Base-by-base conservation (phyloP, 2,888 invertebrate genomes). In the Caradrina clavipalpis region DNA sequence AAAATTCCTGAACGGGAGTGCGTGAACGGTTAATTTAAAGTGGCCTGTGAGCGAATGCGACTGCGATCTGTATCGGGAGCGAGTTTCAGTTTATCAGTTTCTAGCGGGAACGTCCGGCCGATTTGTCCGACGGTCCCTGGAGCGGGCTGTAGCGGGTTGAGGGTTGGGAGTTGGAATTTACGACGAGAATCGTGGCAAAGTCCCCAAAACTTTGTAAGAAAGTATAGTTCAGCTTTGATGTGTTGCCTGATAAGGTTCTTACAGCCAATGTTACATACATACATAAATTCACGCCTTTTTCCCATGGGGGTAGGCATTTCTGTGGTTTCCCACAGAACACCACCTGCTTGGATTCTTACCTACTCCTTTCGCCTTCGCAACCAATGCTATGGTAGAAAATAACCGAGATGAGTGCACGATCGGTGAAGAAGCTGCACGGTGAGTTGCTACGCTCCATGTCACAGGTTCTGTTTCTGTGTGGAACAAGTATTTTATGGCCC, bases 11-110 rank as follows among this genome's bases (percentile, higher is more conserved):
- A 88, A 90, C 89, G 87, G 91, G 90, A 93, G 92, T 92, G 93
- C 93, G 94, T 93, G 93, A 94, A 94, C 93, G 89, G 93, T 95
- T 95, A 95, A 95, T 94, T 94, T 94, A 95, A 94, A 94, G 93
- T 91, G 91, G 90, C 89, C 86, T 90, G 78, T 78, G 91, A 88
- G 90, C 91, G 92, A 90, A 90, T 91, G 92, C 91, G 90, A 88
- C 90, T 87, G 89, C 89, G 95, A 96, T 96, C 90, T 69, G 88
- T 95, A 96, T 95, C 95, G 88, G 73, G 85, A 92, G 93, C 95
- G 90, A 92, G 95, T 93, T 94, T 92, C 92, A 92, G 91, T 93
- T 94, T 95, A 96, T 96, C 95, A 92, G 94, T 92, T 90, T 94
- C 95, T 95, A 96, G 95, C 93, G 92, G 91, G 92, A 91, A 94